Conservation (phyloP, 53 echinoderm and acorn worm genomes). For the Stichopus horrens region DNA sequence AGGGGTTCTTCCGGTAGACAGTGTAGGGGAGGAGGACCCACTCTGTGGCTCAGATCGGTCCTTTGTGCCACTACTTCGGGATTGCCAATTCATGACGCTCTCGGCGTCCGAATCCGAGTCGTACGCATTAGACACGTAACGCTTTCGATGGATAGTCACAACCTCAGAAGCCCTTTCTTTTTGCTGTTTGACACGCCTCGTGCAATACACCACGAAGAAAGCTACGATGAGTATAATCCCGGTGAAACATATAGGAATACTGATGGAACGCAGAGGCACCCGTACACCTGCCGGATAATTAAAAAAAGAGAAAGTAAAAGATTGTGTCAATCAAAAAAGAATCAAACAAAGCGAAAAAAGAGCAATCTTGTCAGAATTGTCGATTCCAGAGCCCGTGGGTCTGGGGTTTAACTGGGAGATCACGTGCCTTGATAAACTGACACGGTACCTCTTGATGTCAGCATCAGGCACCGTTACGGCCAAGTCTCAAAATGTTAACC, state of each 20-base stretch:
- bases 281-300: neutral
- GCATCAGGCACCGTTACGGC: too few relatives aligned
- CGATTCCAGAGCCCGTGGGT: too few relatives aligned
- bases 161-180: conserved; percentile 66
- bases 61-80: conserved; percentile 57
- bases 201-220: conserved; percentile 81
- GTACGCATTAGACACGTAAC: conserved; percentile 66
- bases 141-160: conserved; percentile 85
- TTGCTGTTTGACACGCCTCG: conserved; percentile 64
- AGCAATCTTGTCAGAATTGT: too few relatives aligned
- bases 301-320: too few relatives aligned
- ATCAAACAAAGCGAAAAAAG: too few relatives aligned
- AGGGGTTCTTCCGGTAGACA: conserved; percentile 26
- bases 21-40: conserved; percentile 49
- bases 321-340: too few relatives aligned
- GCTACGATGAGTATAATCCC: conserved; percentile 73
- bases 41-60: conserved; percentile 56
- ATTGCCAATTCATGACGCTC: conserved; percentile 76
- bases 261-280: conserved; percentile 74
- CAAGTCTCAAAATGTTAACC: too few relatives aligned
- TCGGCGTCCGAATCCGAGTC: conserved; percentile 91
- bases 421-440: too few relatives aligned
- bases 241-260: conserved; percentile 83
- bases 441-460: too few relatives aligned
- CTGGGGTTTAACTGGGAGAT: too few relatives aligned